phyloP scores from a whole-genome alignment of 2,113 vertebrate genomes.

The Ascaphus truei region DNA sequence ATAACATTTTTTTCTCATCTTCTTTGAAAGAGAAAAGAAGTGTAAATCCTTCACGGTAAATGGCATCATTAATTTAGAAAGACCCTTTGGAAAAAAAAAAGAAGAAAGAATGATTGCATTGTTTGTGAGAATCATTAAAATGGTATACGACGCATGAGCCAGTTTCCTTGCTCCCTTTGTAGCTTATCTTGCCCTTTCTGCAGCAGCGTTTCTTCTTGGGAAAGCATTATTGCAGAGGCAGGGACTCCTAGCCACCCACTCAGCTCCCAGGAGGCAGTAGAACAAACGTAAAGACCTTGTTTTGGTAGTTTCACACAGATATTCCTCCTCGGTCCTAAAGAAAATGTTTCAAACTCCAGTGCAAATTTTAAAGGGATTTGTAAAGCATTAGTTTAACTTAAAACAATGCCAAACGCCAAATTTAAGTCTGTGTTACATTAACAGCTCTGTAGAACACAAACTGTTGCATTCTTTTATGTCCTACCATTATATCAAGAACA shows the following conservation, averaged over 20 bases:
- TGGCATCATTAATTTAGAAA: constrained; percentile 32
- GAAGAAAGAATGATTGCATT: neutral
- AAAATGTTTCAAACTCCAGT: constrained; percentile 35
- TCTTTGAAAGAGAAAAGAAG: neutral
- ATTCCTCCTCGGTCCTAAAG: constrained; percentile 36
- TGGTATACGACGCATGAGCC: constrained; percentile 22
- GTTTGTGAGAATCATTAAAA: neutral
- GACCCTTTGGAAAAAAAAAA: neutral
- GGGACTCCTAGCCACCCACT: constrained; percentile 46
- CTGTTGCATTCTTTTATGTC: constrained; percentile 1
- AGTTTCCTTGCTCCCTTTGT: constrained; percentile 6
- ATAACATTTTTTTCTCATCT: neutral
- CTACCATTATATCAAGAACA: no score
- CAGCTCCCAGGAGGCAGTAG: constrained; percentile 45
- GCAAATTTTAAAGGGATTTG: constrained; percentile 38
- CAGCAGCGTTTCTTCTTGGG: constrained; percentile 35
- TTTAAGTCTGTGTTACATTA: constrained; percentile 38
- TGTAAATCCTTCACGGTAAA: constrained; percentile 2
- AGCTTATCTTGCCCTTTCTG: constrained; percentile 22
- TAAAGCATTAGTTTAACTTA: constrained; percentile 35
- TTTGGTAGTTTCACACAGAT: constrained; percentile 46
- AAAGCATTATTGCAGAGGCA: constrained; percentile 41
- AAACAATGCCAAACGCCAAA: constrained; percentile 37
- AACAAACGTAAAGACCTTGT: constrained; percentile 41
- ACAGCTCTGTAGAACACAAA: constrained; percentile 30